Conservation (phyloP, 2,888 invertebrate genomes). For the Drosophila tanythrix region DNA sequence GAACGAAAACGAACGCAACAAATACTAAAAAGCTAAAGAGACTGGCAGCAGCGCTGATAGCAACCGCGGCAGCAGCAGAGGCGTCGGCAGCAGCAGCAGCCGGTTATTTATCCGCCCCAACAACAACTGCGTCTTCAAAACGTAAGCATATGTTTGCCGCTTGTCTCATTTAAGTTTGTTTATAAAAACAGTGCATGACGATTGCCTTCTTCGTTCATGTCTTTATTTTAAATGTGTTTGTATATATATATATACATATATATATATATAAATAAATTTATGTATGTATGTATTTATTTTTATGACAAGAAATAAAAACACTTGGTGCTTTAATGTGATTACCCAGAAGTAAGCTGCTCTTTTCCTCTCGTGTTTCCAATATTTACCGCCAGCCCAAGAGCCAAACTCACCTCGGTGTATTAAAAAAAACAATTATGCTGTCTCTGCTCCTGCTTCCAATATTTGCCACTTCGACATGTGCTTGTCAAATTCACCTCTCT, state of each 20-base stretch:
- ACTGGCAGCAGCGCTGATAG: slow-evolving; percentile 6
- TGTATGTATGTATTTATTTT: not conserved
- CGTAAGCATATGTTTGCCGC: slow-evolving; percentile 36
- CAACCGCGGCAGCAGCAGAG: slow-evolving; percentile 41
- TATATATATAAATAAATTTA: not conserved
- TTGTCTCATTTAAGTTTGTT: slow-evolving; percentile 43
- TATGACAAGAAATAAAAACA: not conserved
- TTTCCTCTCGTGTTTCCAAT: not conserved
- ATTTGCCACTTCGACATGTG: not conserved
- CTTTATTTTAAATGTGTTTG: not conserved
- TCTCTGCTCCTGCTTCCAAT: not conserved
- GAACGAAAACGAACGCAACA: slow-evolving; percentile 28
- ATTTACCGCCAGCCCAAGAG: not conserved
- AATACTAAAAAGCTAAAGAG: slow-evolving; percentile 57
- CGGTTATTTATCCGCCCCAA: slow-evolving; percentile 65
- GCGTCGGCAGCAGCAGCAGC: slow-evolving; percentile 47
- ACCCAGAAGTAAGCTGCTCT: not conserved
- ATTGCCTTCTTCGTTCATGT: slow-evolving; percentile 5
- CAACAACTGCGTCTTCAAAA: slow-evolving; percentile 30
- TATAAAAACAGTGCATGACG: slow-evolving; percentile 42
- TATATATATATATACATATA: not conserved
- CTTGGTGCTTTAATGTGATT: not conserved
- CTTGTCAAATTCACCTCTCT: not conserved
- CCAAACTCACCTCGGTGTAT: not conserved
- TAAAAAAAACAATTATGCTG: not conserved